Base-by-base conservation (phyloP, 1,140 invertebrate species). In the Tachypleus tridentatus region DNA sequence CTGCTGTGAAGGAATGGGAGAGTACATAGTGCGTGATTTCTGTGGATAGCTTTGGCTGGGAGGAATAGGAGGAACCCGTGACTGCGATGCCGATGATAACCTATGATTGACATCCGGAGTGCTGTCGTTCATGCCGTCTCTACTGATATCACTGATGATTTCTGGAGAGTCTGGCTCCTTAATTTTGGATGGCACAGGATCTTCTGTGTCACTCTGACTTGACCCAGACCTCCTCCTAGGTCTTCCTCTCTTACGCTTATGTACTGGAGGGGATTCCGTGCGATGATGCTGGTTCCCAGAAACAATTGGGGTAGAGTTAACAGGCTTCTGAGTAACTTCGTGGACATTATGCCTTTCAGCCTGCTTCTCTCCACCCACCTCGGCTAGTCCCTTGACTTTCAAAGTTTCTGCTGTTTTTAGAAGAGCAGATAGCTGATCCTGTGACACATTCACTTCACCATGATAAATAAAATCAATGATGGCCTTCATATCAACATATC, bases 401-500 rank as follows among this genome's bases (percentile, higher is more conserved):
- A 94, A 77, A 58, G 88, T 89, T 78, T 94, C 89, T 3, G 91
- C 92, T 57, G 91, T 89, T 76, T 92, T 93, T 49, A 95, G 77
- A 70, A 95, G 80, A 9, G 90, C 87, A 62, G 87, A 86, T 72
- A 95, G 80, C 78, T 94, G 89, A 78, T 93, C 89, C 79, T 93
- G 90, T 68, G 88, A 88, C 75, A 95, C 91, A 79, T 93, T 93
- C 51, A 94, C 91, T 82, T 94, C 91, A 60, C 92, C 92, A 72
- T 88, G 83, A 79, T 94, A 95, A 90, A 94, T 94, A 73, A 93
- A 93, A 76, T 92, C 88, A 83, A 93, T 87, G 85, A 94, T 90
- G 65, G 89, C 89, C 79, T 90, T 86, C 67, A 94, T 77, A 80
- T 93, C 90, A 49, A 81, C 80, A 66, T 87, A 87, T 70, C 86